Evolutionary conservation across 1,140 invertebrate genomes (phyloP).

Genomic region (Anastrepha ludens): DNA sequence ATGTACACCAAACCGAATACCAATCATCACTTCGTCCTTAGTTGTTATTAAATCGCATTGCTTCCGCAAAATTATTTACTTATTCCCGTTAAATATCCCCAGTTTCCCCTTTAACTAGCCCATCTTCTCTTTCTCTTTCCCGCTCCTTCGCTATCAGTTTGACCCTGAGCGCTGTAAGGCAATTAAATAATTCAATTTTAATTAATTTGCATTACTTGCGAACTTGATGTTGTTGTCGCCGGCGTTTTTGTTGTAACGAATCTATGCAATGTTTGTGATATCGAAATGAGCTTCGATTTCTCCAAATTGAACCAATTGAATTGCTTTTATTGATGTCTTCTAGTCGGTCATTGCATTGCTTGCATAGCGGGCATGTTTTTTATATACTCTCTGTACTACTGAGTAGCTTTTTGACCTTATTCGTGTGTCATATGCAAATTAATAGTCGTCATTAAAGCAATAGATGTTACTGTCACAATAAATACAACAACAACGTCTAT

Average conservation of each 20-base stretch:
- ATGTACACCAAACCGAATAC: too few species aligned
- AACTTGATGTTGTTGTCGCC: not conserved
- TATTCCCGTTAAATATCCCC: not conserved
- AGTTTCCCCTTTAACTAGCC: too few species aligned
- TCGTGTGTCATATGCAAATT: not conserved
- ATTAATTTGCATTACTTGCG: not conserved
- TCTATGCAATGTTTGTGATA: not conserved
- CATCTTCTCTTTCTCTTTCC: too few species aligned
- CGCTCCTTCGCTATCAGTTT: not conserved
- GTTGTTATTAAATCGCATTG: too few species aligned
- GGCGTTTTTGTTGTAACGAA: not conserved
- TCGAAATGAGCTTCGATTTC: not conserved
- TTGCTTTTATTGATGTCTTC: not conserved
- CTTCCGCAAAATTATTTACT: not conserved
- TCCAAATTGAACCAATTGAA: not conserved
- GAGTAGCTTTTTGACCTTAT: not conserved
- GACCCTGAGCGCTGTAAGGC: not conserved
- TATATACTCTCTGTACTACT: not conserved
- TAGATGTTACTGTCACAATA: not conserved
- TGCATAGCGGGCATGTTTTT: not conserved
- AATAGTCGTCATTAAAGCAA: not conserved
- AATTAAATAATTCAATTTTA: constrained; percentile 33
- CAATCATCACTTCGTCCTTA: too few species aligned
- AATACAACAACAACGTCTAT: not conserved
- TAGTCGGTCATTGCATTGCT: not conserved